Conservation (phyloP, 2,113 vertebrate genomes). For the Varanus salvator region DNA sequence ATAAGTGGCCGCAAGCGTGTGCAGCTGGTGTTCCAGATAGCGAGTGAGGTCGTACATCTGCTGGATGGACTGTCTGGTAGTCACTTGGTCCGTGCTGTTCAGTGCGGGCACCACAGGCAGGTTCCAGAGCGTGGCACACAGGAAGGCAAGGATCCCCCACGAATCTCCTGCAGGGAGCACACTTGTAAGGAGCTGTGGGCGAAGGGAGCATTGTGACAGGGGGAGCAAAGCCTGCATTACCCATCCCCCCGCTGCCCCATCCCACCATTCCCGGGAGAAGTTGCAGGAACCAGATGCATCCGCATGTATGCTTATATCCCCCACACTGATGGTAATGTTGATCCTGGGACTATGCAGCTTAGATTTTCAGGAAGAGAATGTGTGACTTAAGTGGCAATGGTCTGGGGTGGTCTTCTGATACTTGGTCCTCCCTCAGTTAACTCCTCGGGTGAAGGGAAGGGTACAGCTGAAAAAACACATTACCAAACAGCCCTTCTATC, state of each 20-base stretch:
- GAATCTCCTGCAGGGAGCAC: conserved; percentile 81
- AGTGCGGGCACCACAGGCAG: conserved; percentile 80
- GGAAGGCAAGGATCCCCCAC: conserved; percentile 84
- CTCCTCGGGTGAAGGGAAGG: background rate
- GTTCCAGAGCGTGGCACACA: conserved; percentile 84
- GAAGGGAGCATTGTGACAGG: conserved; percentile 28
- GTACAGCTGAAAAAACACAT: background rate
- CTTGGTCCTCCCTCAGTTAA: background rate
- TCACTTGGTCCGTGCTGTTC: conserved; percentile 82
- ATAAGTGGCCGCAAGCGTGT: conserved; percentile 93
- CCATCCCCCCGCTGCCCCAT: background rate
- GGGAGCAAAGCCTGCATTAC: conserved; percentile 13
- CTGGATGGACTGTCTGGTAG: conserved; percentile 91
- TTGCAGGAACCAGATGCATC: background rate
- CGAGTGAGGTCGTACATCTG: conserved; percentile 97
- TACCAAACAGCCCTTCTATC: background rate
- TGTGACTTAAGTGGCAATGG: background rate
- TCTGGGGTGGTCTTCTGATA: background rate
- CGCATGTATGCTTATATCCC: background rate
- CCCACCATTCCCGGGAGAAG: background rate
- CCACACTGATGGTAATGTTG: background rate
- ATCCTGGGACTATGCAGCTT: background rate
- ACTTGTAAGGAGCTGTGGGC: conserved; percentile 23
- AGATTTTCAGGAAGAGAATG: background rate
- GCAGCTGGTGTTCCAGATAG: conserved; percentile 96